phyloP scores from a whole-genome alignment of 2,113 vertebrate species.

The Syngnathus typhle region DNA sequence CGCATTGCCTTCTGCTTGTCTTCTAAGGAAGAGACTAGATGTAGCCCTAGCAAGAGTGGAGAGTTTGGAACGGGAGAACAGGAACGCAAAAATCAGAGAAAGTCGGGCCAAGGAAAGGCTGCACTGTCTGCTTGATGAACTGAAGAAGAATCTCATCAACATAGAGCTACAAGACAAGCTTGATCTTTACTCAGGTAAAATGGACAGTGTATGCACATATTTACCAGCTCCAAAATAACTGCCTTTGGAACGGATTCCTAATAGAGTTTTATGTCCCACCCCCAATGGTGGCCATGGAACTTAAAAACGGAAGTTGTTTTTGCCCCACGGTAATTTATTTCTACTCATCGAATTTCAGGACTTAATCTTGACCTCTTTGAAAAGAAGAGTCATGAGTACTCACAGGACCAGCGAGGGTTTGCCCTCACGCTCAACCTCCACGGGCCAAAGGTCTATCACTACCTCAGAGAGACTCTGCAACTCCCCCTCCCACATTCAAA shows the following conservation, averaged over 20 bases:
- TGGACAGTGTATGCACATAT: not conserved
- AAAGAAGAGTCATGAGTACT: not conserved
- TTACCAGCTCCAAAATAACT: not conserved
- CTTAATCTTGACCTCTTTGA: not conserved
- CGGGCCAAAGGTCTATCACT: not conserved
- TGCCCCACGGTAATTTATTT: not conserved
- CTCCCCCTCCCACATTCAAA: constrained; percentile 1
- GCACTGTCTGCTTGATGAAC: constrained; percentile 5
- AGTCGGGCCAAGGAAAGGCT: not conserved
- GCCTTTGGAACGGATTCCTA: not conserved
- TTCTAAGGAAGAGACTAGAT: constrained; percentile 1
- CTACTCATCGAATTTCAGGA: not conserved
- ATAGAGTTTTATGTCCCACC: not conserved
- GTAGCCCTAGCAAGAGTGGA: constrained; percentile 10
- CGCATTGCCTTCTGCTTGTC: not conserved
- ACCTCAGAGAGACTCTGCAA: not conserved
- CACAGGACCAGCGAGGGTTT: not conserved
- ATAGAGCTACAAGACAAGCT: constrained; percentile 8
- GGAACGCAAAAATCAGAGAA: constrained; percentile 4
- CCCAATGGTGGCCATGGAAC: too few species aligned
- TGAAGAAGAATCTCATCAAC: constrained; percentile 12
- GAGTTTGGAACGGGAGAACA: constrained; percentile 2
- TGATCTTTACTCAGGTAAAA: constrained; percentile 1
- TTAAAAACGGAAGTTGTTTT: too few species aligned
- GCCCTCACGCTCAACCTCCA: not conserved